Percentiles rank a stretch among this genome's conserved stretches.
phyloP scores from a whole-genome alignment of 2,888 invertebrate genomes.

The Diloba caeruleocephala region DNA sequence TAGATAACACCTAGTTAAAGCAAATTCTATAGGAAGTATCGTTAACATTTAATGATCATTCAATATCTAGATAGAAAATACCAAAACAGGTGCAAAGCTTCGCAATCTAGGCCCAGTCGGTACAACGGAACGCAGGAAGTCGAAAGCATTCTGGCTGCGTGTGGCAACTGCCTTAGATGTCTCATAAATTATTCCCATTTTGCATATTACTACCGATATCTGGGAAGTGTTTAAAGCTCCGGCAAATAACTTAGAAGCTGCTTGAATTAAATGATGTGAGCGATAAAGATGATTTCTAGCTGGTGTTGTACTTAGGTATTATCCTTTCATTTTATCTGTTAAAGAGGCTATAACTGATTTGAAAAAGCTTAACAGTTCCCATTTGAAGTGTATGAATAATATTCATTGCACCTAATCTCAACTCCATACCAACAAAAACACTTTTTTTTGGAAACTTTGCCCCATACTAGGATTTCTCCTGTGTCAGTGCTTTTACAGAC shows the following conservation, averaged over 20 bases:
- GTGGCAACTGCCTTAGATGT: constrained; percentile 38
- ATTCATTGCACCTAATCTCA: too few relatives aligned
- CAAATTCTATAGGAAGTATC: constrained; percentile 48
- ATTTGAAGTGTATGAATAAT: too few relatives aligned
- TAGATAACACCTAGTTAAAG: constrained; percentile 13
- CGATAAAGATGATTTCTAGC: constrained; percentile 20
- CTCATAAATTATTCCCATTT: constrained; percentile 39
- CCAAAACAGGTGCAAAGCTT: constrained; percentile 43
- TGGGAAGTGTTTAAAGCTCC: constrained; percentile 23
- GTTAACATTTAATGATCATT: constrained; percentile 28
- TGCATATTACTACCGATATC: constrained; percentile 45
- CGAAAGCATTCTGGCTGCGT: constrained; percentile 32
- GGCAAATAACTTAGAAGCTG: constrained; percentile 32
- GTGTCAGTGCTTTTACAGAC: too few relatives aligned
- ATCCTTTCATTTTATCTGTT: not conserved
- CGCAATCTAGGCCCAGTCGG: constrained; percentile 21
- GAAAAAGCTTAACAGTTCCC: too few relatives aligned
- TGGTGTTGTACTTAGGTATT: not conserved
- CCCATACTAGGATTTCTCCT: too few relatives aligned
- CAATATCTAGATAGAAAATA: constrained; percentile 48
- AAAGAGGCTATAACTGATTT: too few relatives aligned
- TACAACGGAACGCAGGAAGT: constrained; percentile 45
- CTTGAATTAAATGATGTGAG: constrained; percentile 22
- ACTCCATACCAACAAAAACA: too few relatives aligned
- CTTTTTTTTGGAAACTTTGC: too few relatives aligned